Evolutionary conservation across 2,797 vertebrate species (phyloP).

Genomic region (Phalanger gymnotis): DNA sequence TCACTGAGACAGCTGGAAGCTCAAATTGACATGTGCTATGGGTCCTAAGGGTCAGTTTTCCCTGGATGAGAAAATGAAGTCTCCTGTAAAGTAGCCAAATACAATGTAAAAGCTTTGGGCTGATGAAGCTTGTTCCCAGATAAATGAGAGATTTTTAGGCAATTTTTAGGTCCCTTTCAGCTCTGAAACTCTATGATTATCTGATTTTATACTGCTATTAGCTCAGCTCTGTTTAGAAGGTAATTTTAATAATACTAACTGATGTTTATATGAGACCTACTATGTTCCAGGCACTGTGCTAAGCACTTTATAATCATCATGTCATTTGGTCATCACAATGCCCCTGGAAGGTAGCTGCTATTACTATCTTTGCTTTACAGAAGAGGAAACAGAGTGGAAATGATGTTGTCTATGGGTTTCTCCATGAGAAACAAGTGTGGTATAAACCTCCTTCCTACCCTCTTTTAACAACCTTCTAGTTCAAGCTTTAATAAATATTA

Average conservation of each 20-base stretch:
- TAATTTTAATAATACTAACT: background rate
- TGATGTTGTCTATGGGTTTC: slow-evolving; percentile 21
- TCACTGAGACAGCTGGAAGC: slow-evolving; percentile 73
- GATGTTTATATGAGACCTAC: background rate
- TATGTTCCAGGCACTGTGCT: background rate
- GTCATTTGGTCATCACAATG: background rate
- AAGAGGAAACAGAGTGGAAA: slow-evolving; percentile 14
- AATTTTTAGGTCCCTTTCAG: slow-evolving; percentile 16
- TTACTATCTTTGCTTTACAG: background rate
- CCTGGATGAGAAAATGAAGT: background rate
- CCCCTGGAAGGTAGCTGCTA: background rate
- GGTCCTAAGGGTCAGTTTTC: slow-evolving; percentile 54
- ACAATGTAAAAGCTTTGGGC: slow-evolving; percentile 11
- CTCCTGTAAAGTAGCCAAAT: slow-evolving; percentile 20
- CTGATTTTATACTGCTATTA: background rate
- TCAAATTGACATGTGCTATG: slow-evolving; percentile 73
- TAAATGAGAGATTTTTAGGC: background rate
- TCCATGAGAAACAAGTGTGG: background rate
- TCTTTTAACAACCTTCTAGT: background rate
- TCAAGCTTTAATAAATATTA: slow-evolving; percentile 33
- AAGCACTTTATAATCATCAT: background rate
- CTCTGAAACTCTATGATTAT: slow-evolving; percentile 21
- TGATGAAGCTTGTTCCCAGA: slow-evolving; percentile 37
- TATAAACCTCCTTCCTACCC: background rate
- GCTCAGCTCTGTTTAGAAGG: background rate